A percentile compares a stretch with the other conserved stretches of the same genome.
Evolutionary conservation across 2,113 vertebrate species (phyloP).

Genomic region (Antidorcas marsupialis): DNA sequence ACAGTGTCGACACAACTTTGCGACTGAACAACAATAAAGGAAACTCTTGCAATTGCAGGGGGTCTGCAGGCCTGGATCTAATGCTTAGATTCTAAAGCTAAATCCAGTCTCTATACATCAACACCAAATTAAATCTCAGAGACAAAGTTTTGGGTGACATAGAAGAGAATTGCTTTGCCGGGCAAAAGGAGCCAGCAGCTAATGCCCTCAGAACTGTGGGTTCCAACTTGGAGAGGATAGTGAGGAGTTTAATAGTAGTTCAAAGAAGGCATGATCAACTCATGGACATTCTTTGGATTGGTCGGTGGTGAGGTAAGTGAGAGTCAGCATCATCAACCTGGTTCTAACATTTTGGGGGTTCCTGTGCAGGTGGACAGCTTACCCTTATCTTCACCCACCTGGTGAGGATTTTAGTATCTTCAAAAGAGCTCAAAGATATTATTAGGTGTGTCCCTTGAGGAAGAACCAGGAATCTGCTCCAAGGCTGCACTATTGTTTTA

Average conservation of each 20-base stretch:
- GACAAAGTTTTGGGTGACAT: not conserved
- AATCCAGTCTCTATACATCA: not conserved
- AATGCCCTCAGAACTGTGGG: not conserved
- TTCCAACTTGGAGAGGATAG: not conserved
- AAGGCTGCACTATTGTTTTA: not conserved
- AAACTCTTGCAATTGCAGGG: rapidly evolving
- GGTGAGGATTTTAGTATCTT: not conserved
- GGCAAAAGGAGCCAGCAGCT: not conserved
- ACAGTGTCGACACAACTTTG: rapidly evolving
- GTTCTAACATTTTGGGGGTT: not conserved
- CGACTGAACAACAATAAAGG: not conserved
- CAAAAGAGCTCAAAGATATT: not conserved
- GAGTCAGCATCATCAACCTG: not conserved
- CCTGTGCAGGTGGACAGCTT: not conserved
- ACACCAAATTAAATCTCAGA: not conserved
- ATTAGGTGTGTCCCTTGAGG: not conserved
- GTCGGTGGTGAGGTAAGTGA: not conserved
- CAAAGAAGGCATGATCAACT: not conserved
- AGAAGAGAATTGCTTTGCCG: not conserved
- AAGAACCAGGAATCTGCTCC: not conserved
- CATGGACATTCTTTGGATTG: not conserved
- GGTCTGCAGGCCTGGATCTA: not conserved
- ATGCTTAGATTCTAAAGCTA: not conserved
- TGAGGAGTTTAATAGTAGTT: not conserved
- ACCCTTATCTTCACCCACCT: not conserved